A percentile compares a stretch with the other conserved stretches of the same genome.
These are phyloP conservation scores for Atta colombica DNA, from an alignment of 1,140 invertebrate species.

Conservation along the genomic window DNA sequence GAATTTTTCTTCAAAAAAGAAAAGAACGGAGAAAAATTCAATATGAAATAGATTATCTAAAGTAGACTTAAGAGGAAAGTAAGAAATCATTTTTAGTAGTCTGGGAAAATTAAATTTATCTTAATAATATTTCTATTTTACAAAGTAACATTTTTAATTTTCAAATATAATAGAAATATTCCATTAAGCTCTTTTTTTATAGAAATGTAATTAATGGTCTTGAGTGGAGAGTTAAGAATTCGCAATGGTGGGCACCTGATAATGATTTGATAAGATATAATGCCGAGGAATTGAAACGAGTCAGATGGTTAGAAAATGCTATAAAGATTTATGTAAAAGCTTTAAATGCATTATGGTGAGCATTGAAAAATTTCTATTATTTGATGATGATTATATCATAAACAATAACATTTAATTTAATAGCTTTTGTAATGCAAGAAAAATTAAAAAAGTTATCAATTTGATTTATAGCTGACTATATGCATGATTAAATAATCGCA, in stretches of 20 bases:
- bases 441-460: neutral
- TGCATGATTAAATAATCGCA: neutral
- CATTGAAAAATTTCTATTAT: constrained; percentile 9
- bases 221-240: constrained; percentile 77
- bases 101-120: neutral
- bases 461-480: neutral
- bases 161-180: neutral
- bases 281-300: constrained; percentile 79
- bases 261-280: constrained; percentile 74
- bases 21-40: too few species aligned
- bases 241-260: constrained; percentile 79
- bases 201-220: constrained; percentile 79
- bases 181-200: neutral
- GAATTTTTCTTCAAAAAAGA: too few species aligned
- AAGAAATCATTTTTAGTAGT: neutral
- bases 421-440: neutral
- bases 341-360: constrained; percentile 80
- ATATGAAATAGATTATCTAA: neutral
- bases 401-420: neutral
- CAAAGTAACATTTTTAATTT: neutral
- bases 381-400: too few species aligned
- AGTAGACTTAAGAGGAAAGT: neutral
- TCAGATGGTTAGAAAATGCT: constrained; percentile 81
- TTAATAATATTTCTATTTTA: neutral
- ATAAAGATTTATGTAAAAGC: constrained; percentile 79